Evolutionary conservation across 2,113 vertebrate species (phyloP).

Genomic region (Beaufortia kweichowensis): DNA sequence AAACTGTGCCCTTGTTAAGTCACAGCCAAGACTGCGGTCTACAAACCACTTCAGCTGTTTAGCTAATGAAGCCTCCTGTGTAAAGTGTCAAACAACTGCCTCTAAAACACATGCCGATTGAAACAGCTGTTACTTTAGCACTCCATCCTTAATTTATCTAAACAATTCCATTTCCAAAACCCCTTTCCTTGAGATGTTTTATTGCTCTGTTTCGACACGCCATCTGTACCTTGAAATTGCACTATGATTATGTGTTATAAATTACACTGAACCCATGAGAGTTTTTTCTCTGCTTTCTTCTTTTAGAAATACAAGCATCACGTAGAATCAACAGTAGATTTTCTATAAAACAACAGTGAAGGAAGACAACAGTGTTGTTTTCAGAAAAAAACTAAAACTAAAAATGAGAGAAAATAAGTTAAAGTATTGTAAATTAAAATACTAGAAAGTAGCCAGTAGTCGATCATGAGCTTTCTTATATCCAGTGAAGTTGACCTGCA

Average conservation of each 20-base stretch:
- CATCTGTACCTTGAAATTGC: slow-evolving; percentile 63
- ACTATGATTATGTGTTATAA: slow-evolving; percentile 61
- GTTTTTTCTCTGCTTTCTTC: background rate
- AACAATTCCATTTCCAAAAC: slow-evolving; percentile 26
- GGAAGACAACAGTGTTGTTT: too few relatives aligned
- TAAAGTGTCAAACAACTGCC: slow-evolving; percentile 19
- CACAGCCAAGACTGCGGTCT: background rate
- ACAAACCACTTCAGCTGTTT: slow-evolving; percentile 16
- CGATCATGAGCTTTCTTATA: slow-evolving; percentile 45
- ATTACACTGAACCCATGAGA: slow-evolving; percentile 55
- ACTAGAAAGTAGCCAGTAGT: background rate
- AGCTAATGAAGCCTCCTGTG: slow-evolving; percentile 24
- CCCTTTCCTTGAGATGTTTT: slow-evolving; percentile 40
- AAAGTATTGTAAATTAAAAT: too few relatives aligned
- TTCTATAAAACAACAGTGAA: too few relatives aligned
- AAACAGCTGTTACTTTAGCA: slow-evolving; percentile 44
- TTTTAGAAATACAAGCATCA: too few relatives aligned
- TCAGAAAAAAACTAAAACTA: too few relatives aligned
- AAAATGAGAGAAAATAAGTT: too few relatives aligned
- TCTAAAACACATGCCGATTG: slow-evolving; percentile 7
- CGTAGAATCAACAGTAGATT: too few relatives aligned
- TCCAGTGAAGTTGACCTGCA: slow-evolving; percentile 48
- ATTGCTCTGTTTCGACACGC: slow-evolving; percentile 49
- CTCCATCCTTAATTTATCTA: slow-evolving; percentile 42
- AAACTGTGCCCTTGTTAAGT: background rate